Evolutionary conservation across 1,140 invertebrate genomes (phyloP), one percentile per base, ranked within the genome.

Genomic region (Muscidifurax raptorellus): DNA sequence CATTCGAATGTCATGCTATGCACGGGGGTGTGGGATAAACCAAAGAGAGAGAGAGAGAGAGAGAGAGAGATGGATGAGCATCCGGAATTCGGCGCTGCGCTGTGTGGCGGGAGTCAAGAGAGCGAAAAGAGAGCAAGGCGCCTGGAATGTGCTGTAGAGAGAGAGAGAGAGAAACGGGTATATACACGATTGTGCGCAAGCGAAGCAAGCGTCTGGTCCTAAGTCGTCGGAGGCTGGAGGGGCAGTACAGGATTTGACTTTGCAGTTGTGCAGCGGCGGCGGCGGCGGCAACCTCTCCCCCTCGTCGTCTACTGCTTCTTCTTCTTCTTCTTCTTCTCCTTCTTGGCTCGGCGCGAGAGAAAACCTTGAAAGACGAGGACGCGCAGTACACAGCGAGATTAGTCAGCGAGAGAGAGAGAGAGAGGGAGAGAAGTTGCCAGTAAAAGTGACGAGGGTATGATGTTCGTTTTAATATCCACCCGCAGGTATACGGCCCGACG

Each of bases 401-500:
- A 85, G 83, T 85, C 83, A 85, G 83, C 36, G 75, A 40, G 64
- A 67, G 36, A 27, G 47, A 67, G 76, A 66, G 76, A 85, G 71
- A 64, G 76, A 66, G 18, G 30, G 47, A 25, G 76, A 78, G 44
- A 85, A 77, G 28, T 85, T 79, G 87, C 87, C 88, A 88, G 90
- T 89, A 90, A 90, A 90, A 92, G 90, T 92, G 92, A 92, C 90
- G 91, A 92, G 92, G 92, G 92, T 92, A 92, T 91, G 91, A 92
- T 91, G 91, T 91, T 92, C 89, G 89, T 89, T 91, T 92, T 91
- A 92, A 92, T 92, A 91, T 91, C 90, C 89, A 90, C 89, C 90
- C 90, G 91, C 91, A 92, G 91, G 91, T 92, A 92, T 91, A 92
- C 76, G 78, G 64, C 82, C 32, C 64, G 40, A 10, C 36, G 36